A percentile compares a stretch with the other conserved stretches of the same genome.
Evolutionary conservation across 2,888 invertebrate species (phyloP).

Genomic region (Agonopterix subpropinquella): DNA sequence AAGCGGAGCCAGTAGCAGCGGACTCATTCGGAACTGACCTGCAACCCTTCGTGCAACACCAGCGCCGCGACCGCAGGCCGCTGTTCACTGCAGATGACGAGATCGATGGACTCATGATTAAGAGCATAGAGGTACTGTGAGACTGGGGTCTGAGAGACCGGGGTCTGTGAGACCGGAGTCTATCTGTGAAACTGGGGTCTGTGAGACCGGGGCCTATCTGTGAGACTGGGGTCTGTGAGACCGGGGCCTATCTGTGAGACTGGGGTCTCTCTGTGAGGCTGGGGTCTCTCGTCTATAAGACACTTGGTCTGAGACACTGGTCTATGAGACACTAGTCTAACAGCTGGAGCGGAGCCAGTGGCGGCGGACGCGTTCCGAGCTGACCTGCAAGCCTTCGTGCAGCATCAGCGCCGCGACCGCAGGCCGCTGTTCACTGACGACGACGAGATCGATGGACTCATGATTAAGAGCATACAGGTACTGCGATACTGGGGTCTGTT

Average conservation of each 20-base stretch:
- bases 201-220: no score
- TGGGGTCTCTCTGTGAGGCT: no score
- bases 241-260: no score
- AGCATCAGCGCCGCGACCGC: constrained; percentile 90
- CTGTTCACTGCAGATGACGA: constrained; percentile 94
- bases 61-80: constrained; percentile 89
- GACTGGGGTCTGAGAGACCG: neutral
- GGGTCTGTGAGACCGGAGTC: no score
- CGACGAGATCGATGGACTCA: constrained; percentile 83
- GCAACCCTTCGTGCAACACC: constrained; percentile 91
- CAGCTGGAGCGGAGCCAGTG: constrained; percentile 92
- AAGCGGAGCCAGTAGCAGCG: constrained; percentile 85
- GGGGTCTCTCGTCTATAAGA: no score
- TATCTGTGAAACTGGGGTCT: no score
- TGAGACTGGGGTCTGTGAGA: no score
- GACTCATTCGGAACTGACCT: constrained; percentile 96
- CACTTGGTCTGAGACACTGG: no score
- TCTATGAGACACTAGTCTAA: constrained; percentile 34
- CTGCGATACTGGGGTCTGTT: neutral
- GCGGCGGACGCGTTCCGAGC: constrained; percentile 90
- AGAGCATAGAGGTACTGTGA: constrained; percentile 60
- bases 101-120: constrained; percentile 88
- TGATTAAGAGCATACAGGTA: constrained; percentile 74
- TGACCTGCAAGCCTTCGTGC: constrained; percentile 91
- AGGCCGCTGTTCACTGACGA: constrained; percentile 90